These are phyloP conservation scores for Pandemis corylana DNA, from an alignment of 2,888 invertebrate species.

Conservation along the genomic window DNA sequence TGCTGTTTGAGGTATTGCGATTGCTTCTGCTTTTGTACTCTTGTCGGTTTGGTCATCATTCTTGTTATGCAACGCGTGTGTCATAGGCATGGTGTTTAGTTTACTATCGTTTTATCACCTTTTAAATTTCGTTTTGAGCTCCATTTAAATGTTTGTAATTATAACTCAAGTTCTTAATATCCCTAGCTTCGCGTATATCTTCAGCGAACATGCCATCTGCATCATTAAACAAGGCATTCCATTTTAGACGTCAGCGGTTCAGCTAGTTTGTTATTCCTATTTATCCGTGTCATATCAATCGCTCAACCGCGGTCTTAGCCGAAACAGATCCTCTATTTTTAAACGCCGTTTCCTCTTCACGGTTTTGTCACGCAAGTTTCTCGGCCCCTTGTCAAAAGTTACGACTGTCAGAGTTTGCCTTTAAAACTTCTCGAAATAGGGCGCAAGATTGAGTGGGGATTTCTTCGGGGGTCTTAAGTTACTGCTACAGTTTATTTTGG, in stretches of 20 bases:
- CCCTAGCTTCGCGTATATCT: slow-evolving; percentile 18
- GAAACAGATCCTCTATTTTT: slow-evolving; percentile 57
- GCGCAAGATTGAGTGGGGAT: slow-evolving; percentile 19
- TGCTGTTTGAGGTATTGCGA: slow-evolving; percentile 42
- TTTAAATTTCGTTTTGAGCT: background rate
- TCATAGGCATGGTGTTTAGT: background rate
- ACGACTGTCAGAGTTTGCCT: slow-evolving; percentile 19
- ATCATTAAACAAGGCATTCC: slow-evolving; percentile 29
- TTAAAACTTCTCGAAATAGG: slow-evolving; percentile 17
- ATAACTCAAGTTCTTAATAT: slow-evolving; percentile 1
- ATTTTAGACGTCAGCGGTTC: slow-evolving; percentile 35
- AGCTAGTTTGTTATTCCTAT: slow-evolving; percentile 29
- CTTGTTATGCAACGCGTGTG: slow-evolving; percentile 18
- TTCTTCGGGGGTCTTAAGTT: slow-evolving; percentile 7
- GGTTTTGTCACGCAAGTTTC: slow-evolving; percentile 53
- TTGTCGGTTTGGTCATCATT: slow-evolving; percentile 16
- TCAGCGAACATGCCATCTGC: slow-evolving; percentile 25
- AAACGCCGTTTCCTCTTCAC: slow-evolving; percentile 62
- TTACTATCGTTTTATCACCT: background rate
- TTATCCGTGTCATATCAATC: slow-evolving; percentile 25
- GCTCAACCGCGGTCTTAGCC: slow-evolving; percentile 11
- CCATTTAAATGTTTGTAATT: background rate
- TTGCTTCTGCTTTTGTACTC: slow-evolving; percentile 45
- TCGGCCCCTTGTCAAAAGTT: slow-evolving; percentile 17
- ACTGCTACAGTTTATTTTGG: slow-evolving; percentile 35